Conservation (phyloP, 1,140 invertebrate genomes). For the Lucilia sericata region DNA sequence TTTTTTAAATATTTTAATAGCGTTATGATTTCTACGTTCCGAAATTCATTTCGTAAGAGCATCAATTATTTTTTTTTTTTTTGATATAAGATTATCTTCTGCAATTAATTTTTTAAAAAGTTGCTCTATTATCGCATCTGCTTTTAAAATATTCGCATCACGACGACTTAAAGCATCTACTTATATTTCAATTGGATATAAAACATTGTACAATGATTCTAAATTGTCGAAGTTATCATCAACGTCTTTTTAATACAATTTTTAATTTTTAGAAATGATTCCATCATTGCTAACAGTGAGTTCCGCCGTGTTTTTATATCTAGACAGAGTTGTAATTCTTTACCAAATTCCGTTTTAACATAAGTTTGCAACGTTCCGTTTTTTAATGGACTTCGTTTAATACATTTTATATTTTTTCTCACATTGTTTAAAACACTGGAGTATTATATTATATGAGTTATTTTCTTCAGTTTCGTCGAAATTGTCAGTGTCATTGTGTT, state of each 20-base stretch:
- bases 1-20: slow-evolving; percentile 9
- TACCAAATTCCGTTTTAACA: slow-evolving; percentile 21
- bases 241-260: slow-evolving; percentile 20
- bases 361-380: slow-evolving; percentile 20
- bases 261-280: slow-evolving; percentile 4
- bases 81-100: not conserved
- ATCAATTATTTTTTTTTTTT: slow-evolving; percentile 2
- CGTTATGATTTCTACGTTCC: slow-evolving; percentile 5
- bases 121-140: not conserved
- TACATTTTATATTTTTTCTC: slow-evolving; percentile 7
- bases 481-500: not conserved
- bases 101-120: not conserved
- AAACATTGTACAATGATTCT: slow-evolving; percentile 7
- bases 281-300: not conserved
- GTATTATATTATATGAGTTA: not conserved
- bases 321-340: slow-evolving; percentile 17
- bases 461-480: slow-evolving; percentile 4
- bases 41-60: not conserved
- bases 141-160: not conserved
- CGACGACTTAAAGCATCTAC: slow-evolving; percentile 5
- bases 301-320: slow-evolving; percentile 11
- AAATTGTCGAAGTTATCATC: not conserved
- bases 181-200: not conserved
- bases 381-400: slow-evolving; percentile 16
- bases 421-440: not conserved